Evolutionary conservation across 2,888 invertebrate species (phyloP).

Genomic region (Stenodera caucasica): DNA sequence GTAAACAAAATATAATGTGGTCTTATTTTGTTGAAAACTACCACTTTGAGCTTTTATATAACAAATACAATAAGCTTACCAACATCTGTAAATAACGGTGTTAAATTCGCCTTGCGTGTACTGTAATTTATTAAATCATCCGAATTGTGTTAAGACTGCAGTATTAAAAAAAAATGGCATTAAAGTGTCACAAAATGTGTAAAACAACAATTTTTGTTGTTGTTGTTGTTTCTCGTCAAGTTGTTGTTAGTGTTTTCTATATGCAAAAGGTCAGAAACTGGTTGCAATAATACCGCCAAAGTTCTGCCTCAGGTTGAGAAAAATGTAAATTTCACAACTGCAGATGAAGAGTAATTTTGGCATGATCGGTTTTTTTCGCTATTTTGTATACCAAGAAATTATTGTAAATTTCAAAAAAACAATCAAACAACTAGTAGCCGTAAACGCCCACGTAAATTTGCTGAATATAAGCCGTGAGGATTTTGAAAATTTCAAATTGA

Average conservation of each 20-base stretch:
- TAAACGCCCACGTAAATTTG: constrained; percentile 13
- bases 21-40: constrained; percentile 5
- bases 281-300: constrained; percentile 42
- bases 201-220: constrained; percentile 33
- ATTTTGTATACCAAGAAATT: neutral
- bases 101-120: constrained; percentile 8
- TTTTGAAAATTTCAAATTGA: constrained; percentile 15
- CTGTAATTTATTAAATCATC: constrained; percentile 20
- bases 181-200: constrained; percentile 46
- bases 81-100: constrained; percentile 1
- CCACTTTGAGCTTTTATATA: constrained; percentile 12
- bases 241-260: constrained; percentile 36
- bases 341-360: constrained; percentile 39
- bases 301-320: constrained; percentile 42
- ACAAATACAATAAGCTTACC: constrained; percentile 5
- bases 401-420: constrained; percentile 5
- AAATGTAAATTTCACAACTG: constrained; percentile 47
- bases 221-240: neutral
- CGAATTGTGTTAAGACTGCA: constrained; percentile 14
- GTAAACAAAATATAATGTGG: neutral
- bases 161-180: constrained; percentile 29
- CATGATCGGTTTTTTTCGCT: constrained; percentile 33
- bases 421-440: constrained; percentile 16
- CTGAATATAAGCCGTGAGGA: constrained; percentile 1
- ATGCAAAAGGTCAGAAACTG: constrained; percentile 42